These are phyloP conservation scores for Caenorhabditis sp. DNA, from an alignment of 2,888 invertebrate genomes.

Conservation along the genomic window DNA sequence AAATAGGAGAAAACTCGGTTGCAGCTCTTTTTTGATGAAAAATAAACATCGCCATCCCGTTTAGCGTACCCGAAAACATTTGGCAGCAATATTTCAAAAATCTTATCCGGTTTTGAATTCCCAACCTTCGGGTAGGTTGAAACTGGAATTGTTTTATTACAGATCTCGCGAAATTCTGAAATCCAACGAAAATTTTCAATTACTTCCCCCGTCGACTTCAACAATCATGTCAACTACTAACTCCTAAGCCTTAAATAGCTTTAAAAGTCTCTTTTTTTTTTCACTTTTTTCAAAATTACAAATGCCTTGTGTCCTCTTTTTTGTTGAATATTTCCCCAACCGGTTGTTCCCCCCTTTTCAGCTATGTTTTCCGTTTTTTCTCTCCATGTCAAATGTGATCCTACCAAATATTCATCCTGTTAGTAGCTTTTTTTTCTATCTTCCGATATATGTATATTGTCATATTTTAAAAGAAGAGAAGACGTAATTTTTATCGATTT, in stretches of 20 bases:
- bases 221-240: slow-evolving; percentile 29
- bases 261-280: neutral
- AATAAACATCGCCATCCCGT: no score
- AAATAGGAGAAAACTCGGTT: no score
- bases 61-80: no score
- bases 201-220: slow-evolving; percentile 37
- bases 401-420: neutral
- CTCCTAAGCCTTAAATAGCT: neutral
- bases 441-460: slow-evolving; percentile 1
- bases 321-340: neutral
- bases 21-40: no score
- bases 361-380: slow-evolving; percentile 1
- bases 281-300: neutral
- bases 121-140: no score
- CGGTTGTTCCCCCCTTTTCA: neutral
- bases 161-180: slow-evolving; percentile 36
- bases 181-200: slow-evolving; percentile 25
- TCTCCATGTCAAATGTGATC: slow-evolving; percentile 1
- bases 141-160: slow-evolving; percentile 7
- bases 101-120: no score
- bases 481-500: neutral
- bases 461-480: neutral
- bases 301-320: neutral
- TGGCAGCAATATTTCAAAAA: no score
- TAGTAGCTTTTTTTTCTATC: neutral